Evolutionary conservation across 2,888 invertebrate genomes (phyloP).

Genomic region (Lycocerus yunnanus): DNA sequence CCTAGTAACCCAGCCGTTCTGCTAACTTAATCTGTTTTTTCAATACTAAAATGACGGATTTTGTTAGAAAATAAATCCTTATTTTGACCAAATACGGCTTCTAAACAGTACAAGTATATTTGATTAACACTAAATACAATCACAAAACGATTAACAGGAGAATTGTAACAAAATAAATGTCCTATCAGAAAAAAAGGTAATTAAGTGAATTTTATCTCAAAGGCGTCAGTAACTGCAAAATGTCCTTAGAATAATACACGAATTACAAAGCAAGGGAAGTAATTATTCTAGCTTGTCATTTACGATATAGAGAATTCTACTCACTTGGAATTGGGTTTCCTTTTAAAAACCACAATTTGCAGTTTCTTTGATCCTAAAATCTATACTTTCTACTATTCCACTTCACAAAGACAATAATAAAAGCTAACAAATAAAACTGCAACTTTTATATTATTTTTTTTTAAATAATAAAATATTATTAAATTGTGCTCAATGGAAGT

Average conservation of each 20-base stretch:
- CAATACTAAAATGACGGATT: neutral
- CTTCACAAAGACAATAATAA: neutral
- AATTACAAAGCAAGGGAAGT: conserved; percentile 24
- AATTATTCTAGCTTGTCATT: conserved; percentile 26
- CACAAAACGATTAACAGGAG: neutral
- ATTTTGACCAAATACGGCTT: neutral
- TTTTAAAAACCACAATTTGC: conserved; percentile 14
- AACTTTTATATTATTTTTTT: neutral
- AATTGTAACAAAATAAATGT: conserved; percentile 1
- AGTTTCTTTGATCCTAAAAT: conserved; percentile 6
- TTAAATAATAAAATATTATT: neutral
- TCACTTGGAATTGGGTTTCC: conserved; percentile 14
- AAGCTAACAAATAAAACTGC: neutral
- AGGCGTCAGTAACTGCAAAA: conserved; percentile 14
- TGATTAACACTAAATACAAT: neutral
- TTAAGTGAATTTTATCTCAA: conserved; percentile 26
- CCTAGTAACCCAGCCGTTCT: neutral
- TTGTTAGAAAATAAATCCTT: neutral
- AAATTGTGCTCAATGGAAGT: neutral
- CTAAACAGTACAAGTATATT: no score
- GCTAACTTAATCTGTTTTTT: neutral
- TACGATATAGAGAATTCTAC: conserved; percentile 18
- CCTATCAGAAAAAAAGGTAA: conserved; percentile 18
- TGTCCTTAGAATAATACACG: conserved; percentile 21
- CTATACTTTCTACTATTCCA: neutral